A percentile compares a stretch with the other conserved stretches of the same genome.
Conservation (phyloP, 2,888 invertebrate genomes). For the Odontocerum albicorne region DNA sequence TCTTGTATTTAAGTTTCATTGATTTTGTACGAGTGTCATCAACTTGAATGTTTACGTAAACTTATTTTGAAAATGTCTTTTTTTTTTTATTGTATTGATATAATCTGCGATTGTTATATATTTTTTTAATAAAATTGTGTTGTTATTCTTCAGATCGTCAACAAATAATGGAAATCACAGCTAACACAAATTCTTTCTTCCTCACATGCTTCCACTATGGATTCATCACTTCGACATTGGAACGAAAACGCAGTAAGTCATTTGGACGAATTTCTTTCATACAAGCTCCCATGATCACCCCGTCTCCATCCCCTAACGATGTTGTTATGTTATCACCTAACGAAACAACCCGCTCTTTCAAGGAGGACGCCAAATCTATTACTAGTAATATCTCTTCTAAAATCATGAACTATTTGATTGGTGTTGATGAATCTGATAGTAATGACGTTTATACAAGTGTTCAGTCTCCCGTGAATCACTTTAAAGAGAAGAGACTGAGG, state of each 20-base stretch:
- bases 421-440: slow-evolving; percentile 43
- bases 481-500: slow-evolving; percentile 37
- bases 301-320: slow-evolving; percentile 50
- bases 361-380: slow-evolving; percentile 27
- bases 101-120: too few species aligned
- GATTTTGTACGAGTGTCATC: too few species aligned
- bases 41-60: too few species aligned
- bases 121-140: too few species aligned
- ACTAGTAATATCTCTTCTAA: slow-evolving; percentile 29
- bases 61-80: too few species aligned
- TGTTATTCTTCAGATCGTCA: slow-evolving; percentile 17
- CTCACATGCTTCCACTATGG: slow-evolving; percentile 30
- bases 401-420: slow-evolving; percentile 35
- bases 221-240: too few species aligned
- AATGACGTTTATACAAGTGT: slow-evolving; percentile 43
- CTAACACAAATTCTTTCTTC: slow-evolving; percentile 35
- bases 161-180: slow-evolving; percentile 16
- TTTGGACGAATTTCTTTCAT: slow-evolving; percentile 42
- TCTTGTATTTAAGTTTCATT: too few species aligned
- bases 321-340: slow-evolving; percentile 52
- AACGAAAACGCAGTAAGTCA: slow-evolving; percentile 53
- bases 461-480: slow-evolving; percentile 34
- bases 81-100: too few species aligned
- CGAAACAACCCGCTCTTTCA: slow-evolving; percentile 28
- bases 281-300: slow-evolving; percentile 38